Base-by-base conservation (phyloP, 2,888 invertebrate genomes). In the Pyrrhosoma nymphula region DNA sequence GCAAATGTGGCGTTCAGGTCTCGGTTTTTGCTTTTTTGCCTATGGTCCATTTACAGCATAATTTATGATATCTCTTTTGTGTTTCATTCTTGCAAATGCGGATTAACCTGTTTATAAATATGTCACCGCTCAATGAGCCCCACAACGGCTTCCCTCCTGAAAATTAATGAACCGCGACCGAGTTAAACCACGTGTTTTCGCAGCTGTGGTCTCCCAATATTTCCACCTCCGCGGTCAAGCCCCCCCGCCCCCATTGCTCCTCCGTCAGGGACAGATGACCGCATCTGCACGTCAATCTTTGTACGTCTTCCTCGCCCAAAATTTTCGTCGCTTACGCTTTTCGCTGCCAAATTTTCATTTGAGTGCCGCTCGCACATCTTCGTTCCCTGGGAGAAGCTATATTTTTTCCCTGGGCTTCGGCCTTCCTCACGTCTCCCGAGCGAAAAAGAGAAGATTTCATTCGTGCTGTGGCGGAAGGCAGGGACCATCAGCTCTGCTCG, bases 401-500 rank as follows among this genome's bases (percentile, higher is more conserved):
- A 47, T 47, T 47, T 47, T 47, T 47, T 47, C 8, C 47, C 47
- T 47, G 47, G 2, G 47, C 47, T 56, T n/a, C 60, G n/a, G 12
- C 60, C 90, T 60, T 56, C n/a, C 26, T 91, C 30, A 56, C 90
- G 56, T n/a, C 90, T 20, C 60, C 20, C 90, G 56, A 18, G 56
- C 30, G 30, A 56, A 47, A 91, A 91, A 69, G 93, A 63, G 93
- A 47, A 91, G 63, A 91, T 63, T 91, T 91, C 91, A 26, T 91
- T 91, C 91, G 10, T 26, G 60, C 63, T 20, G 91, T 39, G n/a
- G 90, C 47, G 47, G 47, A 8, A 8, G 8, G 47, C 4, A 47
- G 39, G 90, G 60, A 63, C 60, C 91, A 91, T 91, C 91, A 91
- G 56, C 91, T 30, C 18, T 4, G 69, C 69, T 23, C 35, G 69